These are phyloP conservation scores for Trachythela sp. DNA, from an alignment of 64 coral and sea anemone genomes.

Conservation along the genomic window DNA sequence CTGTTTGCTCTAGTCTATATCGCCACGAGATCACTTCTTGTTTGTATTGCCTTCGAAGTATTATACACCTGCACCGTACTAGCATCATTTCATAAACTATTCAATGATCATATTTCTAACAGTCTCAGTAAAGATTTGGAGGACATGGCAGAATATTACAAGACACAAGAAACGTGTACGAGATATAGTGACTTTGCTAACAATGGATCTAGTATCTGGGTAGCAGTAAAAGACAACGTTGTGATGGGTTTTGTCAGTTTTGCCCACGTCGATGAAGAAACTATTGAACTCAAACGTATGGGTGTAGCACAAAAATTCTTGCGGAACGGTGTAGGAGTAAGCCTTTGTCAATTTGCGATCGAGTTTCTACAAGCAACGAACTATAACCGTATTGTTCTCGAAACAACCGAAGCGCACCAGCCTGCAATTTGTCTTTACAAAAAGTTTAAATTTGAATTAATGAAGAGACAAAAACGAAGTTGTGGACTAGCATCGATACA, in stretches of 20 bases:
- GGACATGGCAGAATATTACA: background rate
- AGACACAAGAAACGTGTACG: background rate
- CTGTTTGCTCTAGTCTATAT: background rate
- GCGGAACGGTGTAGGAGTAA: background rate
- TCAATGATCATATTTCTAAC: background rate
- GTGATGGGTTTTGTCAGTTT: constrained; percentile 17
- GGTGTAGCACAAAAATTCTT: constrained; percentile 2
- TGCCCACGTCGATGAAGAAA: background rate
- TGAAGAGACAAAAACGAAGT: background rate
- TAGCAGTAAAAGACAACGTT: background rate
- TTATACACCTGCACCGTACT: background rate
- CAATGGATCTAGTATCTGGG: constrained; percentile 12
- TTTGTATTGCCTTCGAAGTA: background rate
- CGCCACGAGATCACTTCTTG: background rate
- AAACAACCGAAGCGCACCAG: background rate
- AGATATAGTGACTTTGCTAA: background rate
- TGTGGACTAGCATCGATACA: background rate
- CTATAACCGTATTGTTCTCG: background rate
- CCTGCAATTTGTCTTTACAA: constrained; percentile 6
- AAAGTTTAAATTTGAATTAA: background rate
- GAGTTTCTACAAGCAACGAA: constrained; percentile 17
- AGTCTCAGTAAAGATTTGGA: constrained; percentile 1
- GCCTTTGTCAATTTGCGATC: background rate
- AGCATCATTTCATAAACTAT: background rate
- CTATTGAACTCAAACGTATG: constrained; percentile 10